Evolutionary conservation across 2,797 vertebrate species (phyloP).

Genomic region (Gobionotothen gibberifrons): DNA sequence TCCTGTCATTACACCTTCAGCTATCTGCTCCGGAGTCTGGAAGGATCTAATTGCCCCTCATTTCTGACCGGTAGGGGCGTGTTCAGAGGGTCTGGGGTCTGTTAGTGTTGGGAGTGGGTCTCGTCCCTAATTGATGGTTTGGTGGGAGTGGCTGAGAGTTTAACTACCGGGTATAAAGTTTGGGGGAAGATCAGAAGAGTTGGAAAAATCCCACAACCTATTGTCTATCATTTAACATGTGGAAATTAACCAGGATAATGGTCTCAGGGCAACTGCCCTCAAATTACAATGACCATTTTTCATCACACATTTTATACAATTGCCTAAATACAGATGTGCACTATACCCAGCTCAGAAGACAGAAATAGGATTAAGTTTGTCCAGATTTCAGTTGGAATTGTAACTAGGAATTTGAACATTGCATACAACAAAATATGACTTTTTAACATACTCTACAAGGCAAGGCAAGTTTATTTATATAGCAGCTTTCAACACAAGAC

Average conservation of each 20-base stretch:
- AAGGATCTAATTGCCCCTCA: slow-evolving; percentile 13
- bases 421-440: neutral
- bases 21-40: slow-evolving; percentile 16
- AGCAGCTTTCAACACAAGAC: too few species aligned
- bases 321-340: neutral
- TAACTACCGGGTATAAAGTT: neutral
- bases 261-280: neutral
- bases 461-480: too few species aligned
- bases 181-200: slow-evolving; percentile 11
- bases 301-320: neutral
- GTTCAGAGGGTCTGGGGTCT: slow-evolving; percentile 15
- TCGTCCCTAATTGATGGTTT: slow-evolving; percentile 42
- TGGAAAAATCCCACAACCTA: neutral
- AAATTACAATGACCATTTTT: neutral
- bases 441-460: neutral
- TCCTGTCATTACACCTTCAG: slow-evolving; percentile 43
- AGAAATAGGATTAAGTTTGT: neutral
- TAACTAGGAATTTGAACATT: neutral
- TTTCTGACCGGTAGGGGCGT: slow-evolving; percentile 31
- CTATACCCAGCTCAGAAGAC: neutral
- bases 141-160: slow-evolving; percentile 11
- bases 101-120: neutral
- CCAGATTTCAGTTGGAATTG: neutral
- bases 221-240: neutral
- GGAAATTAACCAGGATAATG: neutral